A percentile compares a stretch with the other conserved stretches of the same genome.
Evolutionary conservation across 2,888 invertebrate species (phyloP).

Genomic region (Nomada flava): DNA sequence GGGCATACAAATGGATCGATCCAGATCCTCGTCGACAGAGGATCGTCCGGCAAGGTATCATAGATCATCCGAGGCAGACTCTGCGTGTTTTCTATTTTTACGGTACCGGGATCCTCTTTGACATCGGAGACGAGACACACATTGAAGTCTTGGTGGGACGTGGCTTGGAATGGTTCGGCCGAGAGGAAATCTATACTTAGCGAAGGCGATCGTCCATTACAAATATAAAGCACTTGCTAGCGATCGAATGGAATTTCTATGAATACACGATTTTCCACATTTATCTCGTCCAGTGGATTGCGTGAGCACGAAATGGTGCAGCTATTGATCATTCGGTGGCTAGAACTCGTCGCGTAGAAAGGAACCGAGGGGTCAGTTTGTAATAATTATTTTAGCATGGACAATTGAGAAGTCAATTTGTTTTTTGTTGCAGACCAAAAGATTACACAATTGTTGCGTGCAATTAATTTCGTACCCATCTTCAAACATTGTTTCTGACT

Average conservation of each 20-base stretch:
- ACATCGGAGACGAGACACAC: slow-evolving; percentile 70
- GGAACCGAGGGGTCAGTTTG: no score
- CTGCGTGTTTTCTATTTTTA: slow-evolving; percentile 68
- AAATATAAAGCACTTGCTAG: slow-evolving; percentile 60
- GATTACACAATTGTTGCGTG: slow-evolving; percentile 39
- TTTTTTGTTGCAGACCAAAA: background rate
- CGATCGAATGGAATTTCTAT: slow-evolving; percentile 37
- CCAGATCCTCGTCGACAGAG: background rate
- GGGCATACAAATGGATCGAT: background rate
- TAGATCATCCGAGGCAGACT: slow-evolving; percentile 39
- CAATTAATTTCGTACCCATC: slow-evolving; percentile 42
- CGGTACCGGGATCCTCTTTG: slow-evolving; percentile 60
- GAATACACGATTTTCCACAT: background rate
- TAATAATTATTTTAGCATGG: no score
- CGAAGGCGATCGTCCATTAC: slow-evolving; percentile 62
- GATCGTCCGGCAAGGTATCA: slow-evolving; percentile 31
- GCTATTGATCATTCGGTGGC: background rate
- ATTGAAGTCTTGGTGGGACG: slow-evolving; percentile 51
- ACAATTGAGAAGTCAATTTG: no score
- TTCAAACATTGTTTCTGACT: slow-evolving; percentile 44
- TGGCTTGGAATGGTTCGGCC: slow-evolving; percentile 70
- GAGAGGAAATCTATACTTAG: slow-evolving; percentile 71
- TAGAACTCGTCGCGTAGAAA: no score
- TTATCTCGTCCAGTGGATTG: background rate
- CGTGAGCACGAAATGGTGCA: background rate